Percentiles rank a stretch among this genome's conserved stretches.
Evolutionary conservation across 2,888 invertebrate genomes (phyloP).

Genomic region (Pseudococcus viburni): DNA sequence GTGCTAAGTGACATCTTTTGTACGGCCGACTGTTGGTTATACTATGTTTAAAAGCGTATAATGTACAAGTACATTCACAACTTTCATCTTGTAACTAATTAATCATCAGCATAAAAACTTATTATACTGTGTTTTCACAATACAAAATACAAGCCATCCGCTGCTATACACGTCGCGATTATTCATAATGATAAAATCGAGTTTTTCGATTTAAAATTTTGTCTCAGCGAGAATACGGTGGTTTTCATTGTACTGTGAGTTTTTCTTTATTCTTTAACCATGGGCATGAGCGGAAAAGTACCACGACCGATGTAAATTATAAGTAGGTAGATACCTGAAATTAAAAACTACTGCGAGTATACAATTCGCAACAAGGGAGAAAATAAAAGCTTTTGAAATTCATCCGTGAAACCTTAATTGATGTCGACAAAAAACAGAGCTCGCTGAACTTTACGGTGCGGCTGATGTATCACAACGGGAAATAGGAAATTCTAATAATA

Average conservation of each 20-base stretch:
- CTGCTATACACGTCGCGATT: background rate
- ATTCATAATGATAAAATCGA: constrained; percentile 13
- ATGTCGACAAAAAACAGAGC: constrained; percentile 12
- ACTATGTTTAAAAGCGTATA: constrained; percentile 11
- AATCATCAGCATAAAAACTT: constrained; percentile 15
- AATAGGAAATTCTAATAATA: constrained; percentile 17
- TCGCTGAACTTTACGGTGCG: background rate
- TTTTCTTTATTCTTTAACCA: background rate
- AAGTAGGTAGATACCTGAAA: background rate
- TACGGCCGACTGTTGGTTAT: background rate
- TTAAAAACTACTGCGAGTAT: background rate
- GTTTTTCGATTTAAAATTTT: background rate
- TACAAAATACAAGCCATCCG: background rate
- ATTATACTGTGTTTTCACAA: constrained; percentile 7
- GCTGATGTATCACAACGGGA: background rate
- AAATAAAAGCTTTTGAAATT: constrained; percentile 17
- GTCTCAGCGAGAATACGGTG: background rate
- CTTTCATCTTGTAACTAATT: constrained; percentile 16
- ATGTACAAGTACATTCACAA: constrained; percentile 5
- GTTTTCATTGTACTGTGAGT: background rate
- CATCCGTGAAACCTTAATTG: constrained; percentile 19
- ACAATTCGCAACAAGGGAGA: background rate
- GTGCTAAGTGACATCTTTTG: constrained; percentile 25
- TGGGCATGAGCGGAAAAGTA: background rate
- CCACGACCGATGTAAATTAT: background rate